Base-by-base conservation (phyloP, 2,113 vertebrate species). In the Ctenodactylus gundi region DNA sequence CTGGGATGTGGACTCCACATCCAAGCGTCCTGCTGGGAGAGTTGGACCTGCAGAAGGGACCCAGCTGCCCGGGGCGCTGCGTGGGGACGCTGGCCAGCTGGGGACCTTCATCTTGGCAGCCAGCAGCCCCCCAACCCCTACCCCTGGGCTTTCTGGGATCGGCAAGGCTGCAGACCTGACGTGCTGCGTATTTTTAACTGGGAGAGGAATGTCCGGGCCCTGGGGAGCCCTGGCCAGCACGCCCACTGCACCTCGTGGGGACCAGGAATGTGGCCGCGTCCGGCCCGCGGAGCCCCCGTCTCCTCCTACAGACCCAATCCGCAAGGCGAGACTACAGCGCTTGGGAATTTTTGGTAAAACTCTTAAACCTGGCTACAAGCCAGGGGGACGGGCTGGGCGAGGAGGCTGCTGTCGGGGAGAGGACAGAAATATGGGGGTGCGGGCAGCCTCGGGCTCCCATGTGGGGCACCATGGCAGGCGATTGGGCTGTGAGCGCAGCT, bases 321-420 rank as follows among this genome's bases (percentile, higher is more conserved):
- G 96, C 96, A 92, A 95, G 85, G 49, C 36, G 29, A 96, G 95
- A 92, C 70, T 80, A 96, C 96, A 97, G 96, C 96, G 97, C 97
- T 97, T 97, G 97, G 96, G 97, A 97, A 97, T 97, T 97, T 97
- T 96, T 4, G n/a, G 77, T 82, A 70, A 94, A 93, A 96, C 89
- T 88, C 95, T 95, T 46, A 95, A 95, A 80, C 44, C 96, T 95
- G 96, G 96, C 94, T 18, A 11, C 0, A 0, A 76, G 96, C 96
- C 96, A 96, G 36, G 60, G 94, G 94, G 80, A 95, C 87, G 41
- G 25, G 94, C 78, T 57, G 85, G 3, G 92, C 29, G 46, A 57
- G 92, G 94, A 85, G 17, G 95, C 23, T 0, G 39, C 94, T 91
- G 96, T 96, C 91, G 94, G 96, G 83, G 93, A 95, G 89, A 87